Base-by-base conservation (phyloP, 2,888 invertebrate genomes). In the Amorpha juglandis region DNA sequence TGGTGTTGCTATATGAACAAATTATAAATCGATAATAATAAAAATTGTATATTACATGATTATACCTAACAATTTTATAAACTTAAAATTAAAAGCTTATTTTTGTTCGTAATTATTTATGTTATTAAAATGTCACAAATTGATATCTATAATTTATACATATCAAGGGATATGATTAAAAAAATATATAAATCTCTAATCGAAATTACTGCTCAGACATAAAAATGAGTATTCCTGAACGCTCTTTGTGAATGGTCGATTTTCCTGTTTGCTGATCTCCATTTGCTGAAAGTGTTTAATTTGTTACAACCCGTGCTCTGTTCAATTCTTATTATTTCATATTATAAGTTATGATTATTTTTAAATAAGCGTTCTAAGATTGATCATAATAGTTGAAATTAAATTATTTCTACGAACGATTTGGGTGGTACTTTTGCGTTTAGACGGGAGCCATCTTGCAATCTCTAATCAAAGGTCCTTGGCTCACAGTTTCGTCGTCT, bases 401-500 rank as follows among this genome's bases (percentile, higher is more conserved):
- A 81, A 72, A 83, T 77, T 83, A 89, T 83, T 88, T 84, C 83
- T 89, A 81, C 88, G 88, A 92, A 92, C 95, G 95, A 95, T 94
- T 94, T 91, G 92, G 94, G 96, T 95, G 94, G 96, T 96, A 94
- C 94, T 94, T 94, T 95, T 95, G 95, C 95, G 95, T 96, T 95
- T 95, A 95, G 95, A 95, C 95, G 95, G 95, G 95, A 95, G 96
- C 96, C 96, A 96, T 96, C 96, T 96, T 96, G 96, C 95, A 95
- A 96, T 96, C 96, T 95, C 95, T 96, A 95, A 96, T 96, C 96
- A 96, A 96, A 96, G 96, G 96, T 96, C 96, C 95, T 95, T 96
- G 95, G 96, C 95, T 96, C 95, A 95, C 95, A 95, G 95, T 96
- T 95, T 95, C 96, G 95, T 96, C 96, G 96, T 96, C 95, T 96